phyloP scores from a whole-genome alignment of 2,113 vertebrate species.

The Stegostoma tigrinum region DNA sequence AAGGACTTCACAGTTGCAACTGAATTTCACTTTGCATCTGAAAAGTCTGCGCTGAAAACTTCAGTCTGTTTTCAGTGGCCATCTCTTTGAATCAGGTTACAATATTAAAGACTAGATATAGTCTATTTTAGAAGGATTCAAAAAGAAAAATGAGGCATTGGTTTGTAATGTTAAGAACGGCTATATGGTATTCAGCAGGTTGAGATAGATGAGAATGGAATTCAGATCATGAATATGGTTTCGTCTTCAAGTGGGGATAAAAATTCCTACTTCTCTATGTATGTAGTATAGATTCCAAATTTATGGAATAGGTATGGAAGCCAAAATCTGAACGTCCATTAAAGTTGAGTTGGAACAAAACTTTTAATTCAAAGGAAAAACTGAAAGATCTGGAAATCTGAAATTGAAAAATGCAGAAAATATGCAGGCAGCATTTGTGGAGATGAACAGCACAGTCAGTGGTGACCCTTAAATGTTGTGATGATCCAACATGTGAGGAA shows the following conservation, averaged over 20 bases:
- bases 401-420: not conserved
- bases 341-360: not conserved
- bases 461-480: not conserved
- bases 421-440: not conserved
- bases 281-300: not conserved
- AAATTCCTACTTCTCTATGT: not conserved
- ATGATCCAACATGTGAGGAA: not conserved
- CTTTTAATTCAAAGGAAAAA: not conserved
- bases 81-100: not conserved
- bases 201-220: not conserved
- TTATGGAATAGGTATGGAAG: not conserved
- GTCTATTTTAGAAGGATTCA: not conserved
- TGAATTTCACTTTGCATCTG: not conserved
- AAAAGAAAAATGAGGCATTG: not conserved
- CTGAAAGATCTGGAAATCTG: not conserved
- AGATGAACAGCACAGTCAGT: not conserved
- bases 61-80: not conserved
- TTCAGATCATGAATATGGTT: not conserved
- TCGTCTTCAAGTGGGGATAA: not conserved
- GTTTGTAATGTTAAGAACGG: not conserved
- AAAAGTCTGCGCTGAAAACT: not conserved
- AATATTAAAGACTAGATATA: not conserved
- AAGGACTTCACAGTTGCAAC: not conserved
- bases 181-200: not conserved
- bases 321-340: not conserved